Percentiles rank a stretch among this genome's conserved stretches.
Conservation (phyloP, 1,140 invertebrate species). For the Drosophila insularis region DNA sequence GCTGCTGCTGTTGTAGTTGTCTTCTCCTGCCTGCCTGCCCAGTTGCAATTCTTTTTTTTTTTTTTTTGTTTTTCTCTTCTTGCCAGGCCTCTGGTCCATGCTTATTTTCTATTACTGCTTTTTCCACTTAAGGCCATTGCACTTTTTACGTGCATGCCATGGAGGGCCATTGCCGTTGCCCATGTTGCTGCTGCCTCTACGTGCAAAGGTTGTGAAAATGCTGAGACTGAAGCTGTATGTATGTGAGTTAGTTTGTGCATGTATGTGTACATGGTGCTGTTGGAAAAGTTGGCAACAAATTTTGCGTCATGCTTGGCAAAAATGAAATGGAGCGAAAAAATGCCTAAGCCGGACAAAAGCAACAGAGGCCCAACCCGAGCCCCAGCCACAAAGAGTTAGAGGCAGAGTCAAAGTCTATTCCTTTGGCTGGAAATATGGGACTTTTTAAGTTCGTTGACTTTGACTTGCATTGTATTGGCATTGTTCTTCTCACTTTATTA, state of each 20-base stretch:
- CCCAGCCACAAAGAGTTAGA: constrained; percentile 9
- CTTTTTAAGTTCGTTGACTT: constrained; percentile 80
- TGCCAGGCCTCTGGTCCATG: constrained; percentile 63
- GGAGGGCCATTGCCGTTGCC: constrained; percentile 76
- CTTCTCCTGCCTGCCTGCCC: constrained; percentile 44
- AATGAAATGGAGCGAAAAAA: constrained; percentile 81
- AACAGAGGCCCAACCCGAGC: constrained; percentile 36
- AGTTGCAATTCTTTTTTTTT: constrained; percentile 48
- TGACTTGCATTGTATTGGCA: constrained; percentile 73
- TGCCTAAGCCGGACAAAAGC: constrained; percentile 69
- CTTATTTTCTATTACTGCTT: constrained; percentile 81
- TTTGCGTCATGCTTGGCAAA: constrained; percentile 80
- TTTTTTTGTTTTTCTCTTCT: constrained; percentile 37
- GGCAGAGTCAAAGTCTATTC: constrained; percentile 32
- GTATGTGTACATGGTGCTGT: constrained; percentile 41
- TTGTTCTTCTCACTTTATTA: constrained; percentile 81
- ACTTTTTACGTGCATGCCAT: constrained; percentile 81
- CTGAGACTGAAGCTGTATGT: constrained; percentile 46
- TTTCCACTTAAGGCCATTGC: constrained; percentile 81
- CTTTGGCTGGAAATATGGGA: constrained; percentile 75
- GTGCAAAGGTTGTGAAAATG: constrained; percentile 80
- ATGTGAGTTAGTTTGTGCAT: constrained; percentile 6
- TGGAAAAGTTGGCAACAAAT: constrained; percentile 79
- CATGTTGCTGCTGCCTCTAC: constrained; percentile 60
- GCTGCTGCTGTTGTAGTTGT: constrained; percentile 29